These are phyloP conservation scores for Apis dorsata DNA, from an alignment of 1,140 invertebrate species.

Conservation along the genomic window DNA sequence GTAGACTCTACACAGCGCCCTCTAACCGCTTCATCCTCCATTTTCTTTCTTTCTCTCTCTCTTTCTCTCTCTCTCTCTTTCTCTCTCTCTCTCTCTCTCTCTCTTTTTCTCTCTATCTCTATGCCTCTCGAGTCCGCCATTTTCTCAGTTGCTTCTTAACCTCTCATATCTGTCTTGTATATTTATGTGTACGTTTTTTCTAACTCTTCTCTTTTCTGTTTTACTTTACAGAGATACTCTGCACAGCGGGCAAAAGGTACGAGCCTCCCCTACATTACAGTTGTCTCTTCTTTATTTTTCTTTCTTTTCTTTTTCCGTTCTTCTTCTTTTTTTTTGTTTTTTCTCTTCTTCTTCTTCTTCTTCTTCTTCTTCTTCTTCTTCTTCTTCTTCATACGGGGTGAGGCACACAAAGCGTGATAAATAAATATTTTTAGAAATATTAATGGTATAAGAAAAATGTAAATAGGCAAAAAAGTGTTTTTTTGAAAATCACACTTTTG, in stretches of 20 bases:
- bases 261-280: constrained; percentile 64
- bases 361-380: constrained; percentile 18
- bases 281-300: constrained; percentile 27
- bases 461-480: not conserved
- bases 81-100: not conserved
- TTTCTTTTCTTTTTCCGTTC: constrained; percentile 7
- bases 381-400: not conserved
- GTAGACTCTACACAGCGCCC: not conserved
- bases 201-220: constrained; percentile 78
- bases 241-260: constrained; percentile 79
- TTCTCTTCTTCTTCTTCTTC: not conserved
- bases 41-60: constrained; percentile 10
- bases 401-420: not conserved
- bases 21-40: not conserved
- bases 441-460: not conserved
- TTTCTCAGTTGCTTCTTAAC: constrained; percentile 52
- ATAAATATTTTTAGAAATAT: not conserved
- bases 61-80: not conserved
- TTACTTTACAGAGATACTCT: constrained; percentile 80
- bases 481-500: not conserved
- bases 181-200: constrained; percentile 72
- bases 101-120: constrained; percentile 4
- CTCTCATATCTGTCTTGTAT: constrained; percentile 61
- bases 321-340: not conserved
- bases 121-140: not conserved